Percentiles rank a stretch among this genome's conserved stretches.
Evolutionary conservation across 1,140 invertebrate species (phyloP).

Genomic region (Ruditapes philippinarum): DNA sequence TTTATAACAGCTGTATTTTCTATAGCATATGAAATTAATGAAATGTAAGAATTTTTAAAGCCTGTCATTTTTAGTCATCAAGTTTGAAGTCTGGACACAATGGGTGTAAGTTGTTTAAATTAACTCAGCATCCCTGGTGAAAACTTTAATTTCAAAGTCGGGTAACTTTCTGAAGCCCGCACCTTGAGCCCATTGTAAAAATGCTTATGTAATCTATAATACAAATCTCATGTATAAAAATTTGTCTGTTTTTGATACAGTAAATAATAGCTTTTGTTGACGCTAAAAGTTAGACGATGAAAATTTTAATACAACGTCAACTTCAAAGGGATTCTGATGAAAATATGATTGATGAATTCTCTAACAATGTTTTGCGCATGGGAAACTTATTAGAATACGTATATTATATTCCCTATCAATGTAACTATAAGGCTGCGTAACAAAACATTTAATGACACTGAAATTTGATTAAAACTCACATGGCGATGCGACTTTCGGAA

Average conservation of each 20-base stretch:
- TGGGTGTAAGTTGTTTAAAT: constrained; percentile 26
- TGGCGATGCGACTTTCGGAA: no score
- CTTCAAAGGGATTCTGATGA: constrained; percentile 59
- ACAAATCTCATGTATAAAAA: constrained; percentile 48
- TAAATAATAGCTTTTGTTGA: constrained; percentile 61
- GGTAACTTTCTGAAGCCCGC: constrained; percentile 4
- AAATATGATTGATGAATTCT: constrained; percentile 52
- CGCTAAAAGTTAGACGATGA: constrained; percentile 11
- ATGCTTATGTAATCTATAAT: constrained; percentile 65
- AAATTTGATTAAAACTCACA: constrained; percentile 60
- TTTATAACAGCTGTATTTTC: no score
- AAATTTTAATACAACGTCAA: constrained; percentile 63
- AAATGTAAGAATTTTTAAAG: no score
- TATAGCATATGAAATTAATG: no score
- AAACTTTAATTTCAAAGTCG: constrained; percentile 39
- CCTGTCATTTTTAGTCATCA: no score
- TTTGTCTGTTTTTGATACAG: constrained; percentile 41
- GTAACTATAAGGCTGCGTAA: constrained; percentile 4
- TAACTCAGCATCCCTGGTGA: not conserved
- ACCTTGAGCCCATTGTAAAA: constrained; percentile 37
- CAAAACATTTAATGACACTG: constrained; percentile 29
- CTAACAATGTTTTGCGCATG: constrained; percentile 58
- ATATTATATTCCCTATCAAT: constrained; percentile 48
- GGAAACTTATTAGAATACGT: constrained; percentile 46
- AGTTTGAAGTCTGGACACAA: not conserved